Percentiles rank a stretch among this genome's conserved stretches.
phyloP scores from a whole-genome alignment of 2,113 vertebrate genomes.

The Shinisaurus crocodilurus region DNA sequence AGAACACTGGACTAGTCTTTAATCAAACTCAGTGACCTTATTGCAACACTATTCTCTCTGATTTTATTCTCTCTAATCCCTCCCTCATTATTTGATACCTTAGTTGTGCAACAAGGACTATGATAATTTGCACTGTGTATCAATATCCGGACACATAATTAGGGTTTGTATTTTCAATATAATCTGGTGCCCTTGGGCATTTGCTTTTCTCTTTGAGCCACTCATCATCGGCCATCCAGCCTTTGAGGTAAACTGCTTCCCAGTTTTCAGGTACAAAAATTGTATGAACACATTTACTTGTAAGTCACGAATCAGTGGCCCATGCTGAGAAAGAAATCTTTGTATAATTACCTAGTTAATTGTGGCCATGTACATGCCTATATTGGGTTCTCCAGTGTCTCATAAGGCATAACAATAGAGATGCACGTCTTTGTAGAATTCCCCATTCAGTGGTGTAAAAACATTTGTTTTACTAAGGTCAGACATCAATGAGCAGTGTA shows the following conservation, averaged over 20 bases:
- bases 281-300: background rate
- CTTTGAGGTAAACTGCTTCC: background rate
- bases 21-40: background rate
- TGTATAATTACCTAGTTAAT: slow-evolving; percentile 59
- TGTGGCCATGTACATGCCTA: slow-evolving; percentile 29
- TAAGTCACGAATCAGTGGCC: background rate
- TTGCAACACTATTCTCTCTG: background rate
- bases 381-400: slow-evolving; percentile 18
- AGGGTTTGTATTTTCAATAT: slow-evolving; percentile 29
- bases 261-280: accelerated
- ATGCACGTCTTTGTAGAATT: slow-evolving; percentile 7
- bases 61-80: background rate
- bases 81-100: background rate
- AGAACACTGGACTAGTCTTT: background rate
- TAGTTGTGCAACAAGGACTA: background rate
- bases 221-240: slow-evolving; percentile 1
- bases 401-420: slow-evolving; percentile 18
- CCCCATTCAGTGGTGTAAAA: slow-evolving; percentile 29
- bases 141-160: background rate
- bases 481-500: slow-evolving; percentile 2
- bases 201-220: background rate
- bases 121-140: slow-evolving; percentile 13
- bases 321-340: slow-evolving; percentile 32
- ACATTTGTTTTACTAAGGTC: slow-evolving; percentile 35
- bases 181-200: background rate